Evolutionary conservation across 2,888 invertebrate genomes (phyloP), one percentile per base, ranked within the genome.

Genomic region (Agrochola lychnidis): DNA sequence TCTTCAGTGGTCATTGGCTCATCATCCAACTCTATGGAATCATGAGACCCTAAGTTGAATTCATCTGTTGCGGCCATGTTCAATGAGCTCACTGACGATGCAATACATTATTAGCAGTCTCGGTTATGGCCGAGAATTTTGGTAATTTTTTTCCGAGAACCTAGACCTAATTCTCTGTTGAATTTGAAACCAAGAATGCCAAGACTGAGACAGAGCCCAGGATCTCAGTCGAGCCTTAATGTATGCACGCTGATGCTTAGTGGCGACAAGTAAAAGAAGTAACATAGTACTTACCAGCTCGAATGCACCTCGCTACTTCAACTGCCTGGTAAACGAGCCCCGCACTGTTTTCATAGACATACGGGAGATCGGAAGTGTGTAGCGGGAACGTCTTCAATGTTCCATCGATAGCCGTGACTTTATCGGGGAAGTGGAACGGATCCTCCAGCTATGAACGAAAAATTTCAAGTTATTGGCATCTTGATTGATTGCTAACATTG

Each of bases 281-380:
- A 19, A 78, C 10, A 68, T 68, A n/a, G 30, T 42, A 81, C 83
- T 71, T 78, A 96, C 96, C 96, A 89, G 91, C 92, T 89, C 96
- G 94, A 59, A 99, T 97, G 89, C 98, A 98, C 84, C 97, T 96
- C 40, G 98, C 97, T 4, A 97, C 98, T 94, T 98, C 98, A 70
- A 97, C 95, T 5, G 98, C 98, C 94, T 99, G 97, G 90, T 97
- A 98, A 45, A 97, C 96, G 71, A 99, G 94, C 2, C 98, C 98
- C 45, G 97, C 97, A 76, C 98, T 98, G 90, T 98, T 98, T 0
- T 68, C 85, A 86, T 97, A 98, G 89, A 97, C 97, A 84, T 97
- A 97, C 19, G 94, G 91, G 5, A 96, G 67, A 59, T 94, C 94
- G 0, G 97, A 97, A 68, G 96, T 90, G 6, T 98, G 98, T 5